phyloP scores from a whole-genome alignment of 2,888 invertebrate genomes.

The Diarsia mendica region DNA sequence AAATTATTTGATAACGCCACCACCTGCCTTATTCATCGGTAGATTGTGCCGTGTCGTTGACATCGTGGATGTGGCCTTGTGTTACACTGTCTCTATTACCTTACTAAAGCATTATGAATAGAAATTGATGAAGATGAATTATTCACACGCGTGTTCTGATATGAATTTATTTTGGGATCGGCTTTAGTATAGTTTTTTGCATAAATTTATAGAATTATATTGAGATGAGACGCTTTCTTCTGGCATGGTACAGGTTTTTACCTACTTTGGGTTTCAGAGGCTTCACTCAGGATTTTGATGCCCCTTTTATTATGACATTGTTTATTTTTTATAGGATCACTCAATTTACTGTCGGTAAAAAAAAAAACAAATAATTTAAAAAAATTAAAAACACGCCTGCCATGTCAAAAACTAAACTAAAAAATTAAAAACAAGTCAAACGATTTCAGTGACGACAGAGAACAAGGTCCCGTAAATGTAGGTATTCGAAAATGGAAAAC shows the following conservation, averaged over 20 bases:
- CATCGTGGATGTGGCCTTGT: constrained; percentile 45
- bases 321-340: too few species aligned
- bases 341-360: background rate
- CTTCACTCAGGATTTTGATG: background rate
- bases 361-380: too few species aligned
- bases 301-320: background rate
- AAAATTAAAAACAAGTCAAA: too few species aligned
- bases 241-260: background rate
- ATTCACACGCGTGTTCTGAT: background rate
- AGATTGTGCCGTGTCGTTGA: constrained; percentile 61
- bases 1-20: constrained; percentile 59
- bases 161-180: background rate
- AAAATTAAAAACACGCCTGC: too few species aligned
- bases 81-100: constrained; percentile 4
- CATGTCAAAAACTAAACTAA: too few species aligned
- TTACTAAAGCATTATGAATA: constrained; percentile 1
- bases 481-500: too few species aligned
- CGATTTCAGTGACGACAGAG: too few species aligned
- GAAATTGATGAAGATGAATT: background rate
- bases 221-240: background rate
- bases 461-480: too few species aligned
- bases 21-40: constrained; percentile 53
- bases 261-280: background rate
- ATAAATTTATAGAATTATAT: background rate
- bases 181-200: too few species aligned